Evolutionary conservation across 2,113 vertebrate species (phyloP), one percentile per base, ranked within the genome.

Genomic region (Periophthalmodon schlosseri): DNA sequence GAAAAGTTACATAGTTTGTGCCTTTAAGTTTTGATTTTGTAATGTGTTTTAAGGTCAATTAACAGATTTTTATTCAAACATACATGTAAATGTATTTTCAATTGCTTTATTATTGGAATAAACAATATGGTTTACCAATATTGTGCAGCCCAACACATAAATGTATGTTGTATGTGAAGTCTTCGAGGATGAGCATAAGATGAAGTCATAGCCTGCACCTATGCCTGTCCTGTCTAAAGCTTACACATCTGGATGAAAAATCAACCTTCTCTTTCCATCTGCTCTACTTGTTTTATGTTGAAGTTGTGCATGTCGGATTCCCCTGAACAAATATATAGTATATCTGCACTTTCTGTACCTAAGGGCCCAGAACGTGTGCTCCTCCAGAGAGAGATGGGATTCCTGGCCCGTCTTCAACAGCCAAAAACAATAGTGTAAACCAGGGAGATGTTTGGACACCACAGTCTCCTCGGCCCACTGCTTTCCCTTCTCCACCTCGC

Each of bases 361-460:
- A 70, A 61, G 80, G 72, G 44, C 72, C 74, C 72, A 69, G 70
- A 83, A 84, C 76, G 54, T 73, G 50, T 69, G 69, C 69, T 79
- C 50, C 69, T 91, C 83, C 75, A 80, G 60, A 65, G 77, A 76
- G 82, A 76, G 82, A 85, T 39, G 79, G 34, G 73, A 87, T 87
- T 87, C 87, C 81, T 76, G 64, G 76, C 28, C 20, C 15, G 33
- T 46, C 20, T 23, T 21, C 61, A 12, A 34, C 1, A 71, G 84
- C 90, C 91, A 91, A 91, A 78, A 86, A 87, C 84, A 91, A 91
- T 82, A 84, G 74, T 58, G 76, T 82, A 86, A 88, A 87, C 71
- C 44, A 73, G 68, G 73, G 75, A 84, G 73, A 79, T 84, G 79
- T 86, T 88, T 79, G 72, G 63, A 85, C 70, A 78, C 86, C 39